Percentiles rank a stretch among this genome's conserved stretches.
Evolutionary conservation across 2,888 invertebrate species (phyloP).

Genomic region (Aspidapion aeneum): DNA sequence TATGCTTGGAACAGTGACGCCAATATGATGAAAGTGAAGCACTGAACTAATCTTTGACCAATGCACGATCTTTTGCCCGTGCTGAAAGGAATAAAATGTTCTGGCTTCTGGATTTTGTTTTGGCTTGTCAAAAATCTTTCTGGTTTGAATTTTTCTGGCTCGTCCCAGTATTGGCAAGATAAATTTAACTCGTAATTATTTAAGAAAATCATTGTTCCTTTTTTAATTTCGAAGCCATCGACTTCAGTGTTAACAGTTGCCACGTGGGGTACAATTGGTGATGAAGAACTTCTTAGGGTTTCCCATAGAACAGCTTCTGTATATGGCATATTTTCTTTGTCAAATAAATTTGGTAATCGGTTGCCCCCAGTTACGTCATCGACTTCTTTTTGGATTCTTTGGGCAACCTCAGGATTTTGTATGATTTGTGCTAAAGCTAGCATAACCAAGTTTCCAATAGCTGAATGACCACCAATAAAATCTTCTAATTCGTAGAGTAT

Average conservation of each 20-base stretch:
- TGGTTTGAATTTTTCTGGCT: slow-evolving; percentile 70
- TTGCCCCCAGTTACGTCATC: slow-evolving; percentile 55
- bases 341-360: slow-evolving; percentile 59
- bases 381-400: slow-evolving; percentile 66
- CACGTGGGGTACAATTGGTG: slow-evolving; percentile 88
- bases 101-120: slow-evolving; percentile 53
- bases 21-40: slow-evolving; percentile 70
- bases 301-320: slow-evolving; percentile 81
- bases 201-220: slow-evolving; percentile 77
- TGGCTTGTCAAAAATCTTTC: slow-evolving; percentile 61
- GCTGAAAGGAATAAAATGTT: slow-evolving; percentile 81
- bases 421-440: slow-evolving; percentile 68
- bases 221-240: slow-evolving; percentile 66
- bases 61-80: slow-evolving; percentile 85
- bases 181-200: slow-evolving; percentile 81
- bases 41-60: slow-evolving; percentile 75
- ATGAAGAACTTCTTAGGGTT: slow-evolving; percentile 73
- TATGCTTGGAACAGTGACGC: slow-evolving; percentile 70
- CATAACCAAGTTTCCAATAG: slow-evolving; percentile 82
- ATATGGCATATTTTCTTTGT: slow-evolving; percentile 68
- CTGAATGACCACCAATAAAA: slow-evolving; percentile 84
- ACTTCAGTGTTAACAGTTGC: slow-evolving; percentile 74
- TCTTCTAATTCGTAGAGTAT: slow-evolving; percentile 83
- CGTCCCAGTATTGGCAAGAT: slow-evolving; percentile 68
- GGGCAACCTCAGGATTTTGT: slow-evolving; percentile 61